Base-by-base conservation (phyloP, 2,888 invertebrate species). In the Callyntrura guangdongensis region DNA sequence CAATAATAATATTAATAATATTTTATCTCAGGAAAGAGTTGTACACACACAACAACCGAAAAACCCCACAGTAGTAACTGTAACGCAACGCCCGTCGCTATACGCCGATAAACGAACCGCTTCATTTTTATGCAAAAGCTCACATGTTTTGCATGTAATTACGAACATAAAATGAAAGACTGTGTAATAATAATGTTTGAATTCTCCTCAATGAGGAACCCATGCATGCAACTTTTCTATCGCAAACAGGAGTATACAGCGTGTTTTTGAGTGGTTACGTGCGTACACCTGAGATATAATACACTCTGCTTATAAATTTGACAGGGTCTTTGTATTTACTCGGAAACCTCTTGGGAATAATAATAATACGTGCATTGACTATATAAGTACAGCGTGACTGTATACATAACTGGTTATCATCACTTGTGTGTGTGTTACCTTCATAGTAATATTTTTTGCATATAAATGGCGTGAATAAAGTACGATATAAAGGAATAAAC, bases 71-170 rank as follows among this genome's bases (percentile, higher is more conserved):
- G 69, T 12, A 74, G 17, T 1, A 67, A 27, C 8, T 25, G 17
- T 14, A 72, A 14, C 11, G 27, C 67, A 72, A 47, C 36, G n/a
- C 17, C 17, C 36, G 72, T 17, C 17, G 3, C n/a, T 45, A 17
- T 72, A 17, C n/a, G 14, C 36, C 36, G 36, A 36, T 36, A 36
- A 36, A 61, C n/a, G 47, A 74, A 27, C 67, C 67, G 79, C 79
- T 86, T 79, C 27, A 79, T 49, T 79, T 86, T 86, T 79, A 86
- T 79, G 86, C 79, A 79, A 86, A 87, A 81, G 81, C 81, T 69
- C 67, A 87, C 81, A 86, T 77, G 79, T 86, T 86, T 74, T 64
- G 77, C 59, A 79, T 79, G 77, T 86, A 86, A 86, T 86, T 86
- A 86, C 59, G 79, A 14, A 74, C 69, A 84, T 84, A 84, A 74